phyloP scores from a whole-genome alignment of 2,888 invertebrate genomes.

The Nomada flava region DNA sequence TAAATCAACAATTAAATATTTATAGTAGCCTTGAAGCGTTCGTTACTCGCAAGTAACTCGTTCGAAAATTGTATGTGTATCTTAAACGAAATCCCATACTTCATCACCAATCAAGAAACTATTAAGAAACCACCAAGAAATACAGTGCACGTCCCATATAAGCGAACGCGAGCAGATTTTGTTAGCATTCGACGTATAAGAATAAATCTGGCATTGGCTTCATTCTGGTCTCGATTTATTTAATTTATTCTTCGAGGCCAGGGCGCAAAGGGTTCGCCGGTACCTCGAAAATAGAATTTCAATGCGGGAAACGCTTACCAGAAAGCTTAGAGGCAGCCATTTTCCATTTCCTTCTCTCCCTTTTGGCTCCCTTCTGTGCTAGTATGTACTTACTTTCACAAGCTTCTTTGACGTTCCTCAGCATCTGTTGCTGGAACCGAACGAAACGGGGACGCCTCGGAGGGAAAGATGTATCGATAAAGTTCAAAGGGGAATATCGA shows the following conservation, averaged over 20 bases:
- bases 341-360: background rate
- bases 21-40: too few relatives aligned
- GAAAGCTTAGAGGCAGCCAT: slow-evolving; percentile 14
- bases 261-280: slow-evolving; percentile 15
- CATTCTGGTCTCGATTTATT: slow-evolving; percentile 33
- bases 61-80: too few relatives aligned
- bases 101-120: too few relatives aligned
- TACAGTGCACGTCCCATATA: too few relatives aligned
- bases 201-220: slow-evolving; percentile 24
- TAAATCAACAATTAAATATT: too few relatives aligned
- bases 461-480: slow-evolving; percentile 42
- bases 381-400: background rate
- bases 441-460: slow-evolving; percentile 4
- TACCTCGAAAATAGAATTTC: slow-evolving; percentile 41
- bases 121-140: too few relatives aligned
- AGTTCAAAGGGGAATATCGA: slow-evolving; percentile 45
- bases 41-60: too few relatives aligned
- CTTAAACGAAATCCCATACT: too few relatives aligned
- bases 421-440: slow-evolving; percentile 17
- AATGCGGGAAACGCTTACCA: slow-evolving; percentile 41
- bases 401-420: slow-evolving; percentile 37
- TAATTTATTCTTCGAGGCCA: slow-evolving; percentile 19
- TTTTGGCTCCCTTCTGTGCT: background rate
- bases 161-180: background rate
- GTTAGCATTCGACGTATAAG: slow-evolving; percentile 6